Evolutionary conservation across 2,888 invertebrate genomes (phyloP).

Genomic region (Lepidochrysops patricia): DNA sequence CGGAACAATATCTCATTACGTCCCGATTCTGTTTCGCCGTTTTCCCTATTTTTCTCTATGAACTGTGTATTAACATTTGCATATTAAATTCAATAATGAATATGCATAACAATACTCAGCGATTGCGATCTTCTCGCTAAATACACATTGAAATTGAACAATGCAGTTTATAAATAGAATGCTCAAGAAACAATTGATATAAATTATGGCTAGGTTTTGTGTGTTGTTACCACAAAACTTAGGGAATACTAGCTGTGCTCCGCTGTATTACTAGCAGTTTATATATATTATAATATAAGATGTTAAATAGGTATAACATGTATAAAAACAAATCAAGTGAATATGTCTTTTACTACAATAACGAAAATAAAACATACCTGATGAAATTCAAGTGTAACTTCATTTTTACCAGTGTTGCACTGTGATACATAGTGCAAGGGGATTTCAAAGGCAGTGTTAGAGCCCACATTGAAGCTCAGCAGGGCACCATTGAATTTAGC

Average conservation of each 20-base stretch:
- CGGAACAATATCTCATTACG: constrained; percentile 55
- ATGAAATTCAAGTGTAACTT: constrained; percentile 98
- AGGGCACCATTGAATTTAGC: constrained; percentile 93
- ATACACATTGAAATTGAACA: background rate
- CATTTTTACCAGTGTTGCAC: constrained; percentile 96
- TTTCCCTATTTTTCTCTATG: constrained; percentile 41
- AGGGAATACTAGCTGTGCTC: too few species aligned
- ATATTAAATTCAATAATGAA: constrained; percentile 6
- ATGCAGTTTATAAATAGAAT: background rate
- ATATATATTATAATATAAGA: too few species aligned
- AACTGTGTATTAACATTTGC: background rate
- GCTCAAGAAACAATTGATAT: background rate
- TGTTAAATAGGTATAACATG: too few species aligned
- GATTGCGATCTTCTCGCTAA: background rate
- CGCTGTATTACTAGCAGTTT: too few species aligned
- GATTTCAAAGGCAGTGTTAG: constrained; percentile 93
- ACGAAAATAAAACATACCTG: too few species aligned
- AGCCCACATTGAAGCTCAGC: constrained; percentile 88
- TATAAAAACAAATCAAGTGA: too few species aligned
- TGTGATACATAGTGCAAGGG: constrained; percentile 97
- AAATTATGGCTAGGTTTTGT: too few species aligned
- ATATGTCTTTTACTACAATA: too few species aligned
- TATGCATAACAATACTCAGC: constrained; percentile 10
- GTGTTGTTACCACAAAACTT: too few species aligned
- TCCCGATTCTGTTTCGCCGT: constrained; percentile 47